Percentiles rank a stretch among this genome's conserved stretches.
Conservation (phyloP, 2,797 vertebrate genomes). For the Eulemur albifrons region DNA sequence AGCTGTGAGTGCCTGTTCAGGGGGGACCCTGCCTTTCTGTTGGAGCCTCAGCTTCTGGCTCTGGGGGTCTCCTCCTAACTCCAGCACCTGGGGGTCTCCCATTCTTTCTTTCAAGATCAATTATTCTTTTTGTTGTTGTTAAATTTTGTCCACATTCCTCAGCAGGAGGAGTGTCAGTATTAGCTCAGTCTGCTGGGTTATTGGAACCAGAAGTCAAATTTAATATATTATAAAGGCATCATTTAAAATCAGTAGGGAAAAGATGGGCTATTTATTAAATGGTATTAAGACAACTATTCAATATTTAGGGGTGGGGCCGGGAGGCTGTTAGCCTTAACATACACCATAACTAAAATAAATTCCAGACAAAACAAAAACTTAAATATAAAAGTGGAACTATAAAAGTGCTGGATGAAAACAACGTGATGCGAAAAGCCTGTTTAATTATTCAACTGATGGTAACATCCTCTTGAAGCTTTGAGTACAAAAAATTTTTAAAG, state of each 20-base stretch:
- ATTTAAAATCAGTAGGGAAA: not conserved
- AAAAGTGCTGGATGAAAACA: not conserved
- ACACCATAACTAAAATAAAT: not conserved
- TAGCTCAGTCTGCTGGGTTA: not conserved
- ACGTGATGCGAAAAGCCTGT: not conserved
- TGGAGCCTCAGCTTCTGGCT: not conserved
- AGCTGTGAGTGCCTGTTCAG: not conserved
- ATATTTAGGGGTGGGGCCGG: not conserved
- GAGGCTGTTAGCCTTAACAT: not conserved
- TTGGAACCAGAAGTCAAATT: not conserved
- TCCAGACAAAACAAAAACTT: not conserved
- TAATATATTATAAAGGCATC: not conserved
- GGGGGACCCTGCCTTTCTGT: not conserved
- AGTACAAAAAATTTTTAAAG: not conserved
- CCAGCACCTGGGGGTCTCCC: not conserved
- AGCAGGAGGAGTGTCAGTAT: not conserved
- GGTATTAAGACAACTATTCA: not conserved
- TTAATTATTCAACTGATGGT: conserved; percentile 43
- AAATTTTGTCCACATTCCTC: not conserved
- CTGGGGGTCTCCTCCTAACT: not conserved
- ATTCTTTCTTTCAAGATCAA: not conserved
- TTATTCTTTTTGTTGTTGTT: not conserved
- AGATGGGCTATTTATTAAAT: conserved; percentile 11
- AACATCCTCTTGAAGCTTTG: conserved; percentile 3
- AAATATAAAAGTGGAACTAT: not conserved